Evolutionary conservation across 2,888 invertebrate genomes (phyloP).

Genomic region (Drosophila suboccidentalis): DNA sequence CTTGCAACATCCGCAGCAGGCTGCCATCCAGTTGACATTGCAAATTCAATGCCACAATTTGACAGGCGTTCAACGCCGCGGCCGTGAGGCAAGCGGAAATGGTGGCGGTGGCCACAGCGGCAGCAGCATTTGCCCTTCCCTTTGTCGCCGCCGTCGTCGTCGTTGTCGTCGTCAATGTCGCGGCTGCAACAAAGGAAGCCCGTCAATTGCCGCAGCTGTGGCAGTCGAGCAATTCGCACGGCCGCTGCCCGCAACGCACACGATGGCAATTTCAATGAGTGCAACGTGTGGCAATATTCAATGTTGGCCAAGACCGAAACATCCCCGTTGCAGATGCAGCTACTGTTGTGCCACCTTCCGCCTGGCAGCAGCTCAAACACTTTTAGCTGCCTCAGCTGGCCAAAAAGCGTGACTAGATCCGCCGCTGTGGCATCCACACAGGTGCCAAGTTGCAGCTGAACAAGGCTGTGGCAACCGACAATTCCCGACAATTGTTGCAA

Average conservation of each 20-base stretch:
- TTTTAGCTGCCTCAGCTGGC: slow-evolving; percentile 33
- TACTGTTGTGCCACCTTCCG: slow-evolving; percentile 1
- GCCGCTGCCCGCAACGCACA: slow-evolving; percentile 51
- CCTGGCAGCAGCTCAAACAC: slow-evolving; percentile 55
- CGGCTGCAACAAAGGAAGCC: slow-evolving; percentile 59
- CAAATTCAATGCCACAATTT: slow-evolving; percentile 67
- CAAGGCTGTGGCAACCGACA: slow-evolving; percentile 36
- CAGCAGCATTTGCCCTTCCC: slow-evolving; percentile 29
- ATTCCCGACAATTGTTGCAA: slow-evolving; percentile 46
- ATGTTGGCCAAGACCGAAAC: slow-evolving; percentile 31
- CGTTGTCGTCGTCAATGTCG: slow-evolving; percentile 20
- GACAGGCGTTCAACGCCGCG: slow-evolving; percentile 38
- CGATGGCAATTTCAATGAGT: slow-evolving; percentile 57
- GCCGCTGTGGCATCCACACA: slow-evolving; percentile 12
- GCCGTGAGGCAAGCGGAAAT: slow-evolving; percentile 59
- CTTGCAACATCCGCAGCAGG: slow-evolving; percentile 45
- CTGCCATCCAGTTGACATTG: slow-evolving; percentile 69
- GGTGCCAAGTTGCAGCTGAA: slow-evolving; percentile 47
- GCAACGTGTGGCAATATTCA: slow-evolving; percentile 50
- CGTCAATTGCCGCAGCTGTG: slow-evolving; percentile 59
- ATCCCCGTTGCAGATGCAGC: slow-evolving; percentile 17
- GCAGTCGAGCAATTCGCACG: slow-evolving; percentile 53
- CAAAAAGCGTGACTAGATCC: slow-evolving; percentile 39
- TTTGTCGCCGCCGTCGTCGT: slow-evolving; percentile 24
- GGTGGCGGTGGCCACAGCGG: slow-evolving; percentile 44